Evolutionary conservation across 2,797 vertebrate genomes (phyloP).

Genomic region (Epinephelus awoara): DNA sequence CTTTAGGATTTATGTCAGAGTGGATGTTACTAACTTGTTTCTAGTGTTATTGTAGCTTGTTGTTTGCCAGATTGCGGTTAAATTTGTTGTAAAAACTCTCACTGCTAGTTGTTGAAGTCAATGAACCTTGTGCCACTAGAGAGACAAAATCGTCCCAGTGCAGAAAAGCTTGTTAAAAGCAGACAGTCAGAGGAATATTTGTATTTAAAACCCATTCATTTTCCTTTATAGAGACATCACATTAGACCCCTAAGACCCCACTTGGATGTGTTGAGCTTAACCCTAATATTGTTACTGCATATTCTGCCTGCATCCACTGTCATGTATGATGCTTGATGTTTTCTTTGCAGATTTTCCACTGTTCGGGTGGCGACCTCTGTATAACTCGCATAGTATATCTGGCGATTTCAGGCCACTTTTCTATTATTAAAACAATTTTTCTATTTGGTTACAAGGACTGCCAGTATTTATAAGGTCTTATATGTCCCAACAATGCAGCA

Average conservation of each 20-base stretch:
- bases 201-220: neutral
- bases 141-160: neutral
- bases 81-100: slow-evolving; percentile 18
- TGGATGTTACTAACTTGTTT: neutral
- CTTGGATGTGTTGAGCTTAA: slow-evolving; percentile 19
- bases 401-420: neutral
- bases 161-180: slow-evolving; percentile 14
- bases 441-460: too few species aligned
- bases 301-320: slow-evolving; percentile 19
- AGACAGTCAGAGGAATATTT: slow-evolving; percentile 19
- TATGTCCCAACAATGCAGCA: too few species aligned
- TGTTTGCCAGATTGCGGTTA: slow-evolving; percentile 11
- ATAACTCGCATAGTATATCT: neutral
- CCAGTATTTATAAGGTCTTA: too few species aligned
- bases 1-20: neutral
- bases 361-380: neutral
- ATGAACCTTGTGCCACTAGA: slow-evolving; percentile 4
- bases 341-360: neutral
- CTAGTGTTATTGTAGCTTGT: neutral
- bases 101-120: slow-evolving; percentile 8
- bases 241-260: slow-evolving; percentile 20
- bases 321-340: slow-evolving; percentile 2
- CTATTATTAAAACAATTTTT: neutral
- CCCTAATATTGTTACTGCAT: neutral
- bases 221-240: neutral